These are phyloP conservation scores for Sycobia sp. DNA, from an alignment of 1,140 invertebrate species.

Conservation along the genomic window DNA sequence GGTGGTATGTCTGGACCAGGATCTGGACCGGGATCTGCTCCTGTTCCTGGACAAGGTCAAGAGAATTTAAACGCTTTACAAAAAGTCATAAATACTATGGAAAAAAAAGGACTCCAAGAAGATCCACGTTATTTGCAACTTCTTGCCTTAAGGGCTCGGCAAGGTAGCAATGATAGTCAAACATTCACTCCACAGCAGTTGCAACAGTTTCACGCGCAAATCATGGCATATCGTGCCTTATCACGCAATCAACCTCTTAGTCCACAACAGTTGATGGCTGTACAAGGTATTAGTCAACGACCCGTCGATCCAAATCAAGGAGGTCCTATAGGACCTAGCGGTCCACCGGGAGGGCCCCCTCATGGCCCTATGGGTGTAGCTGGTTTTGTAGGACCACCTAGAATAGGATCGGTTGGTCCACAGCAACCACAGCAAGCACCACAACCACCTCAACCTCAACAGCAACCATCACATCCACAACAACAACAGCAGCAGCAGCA, in stretches of 20 bases:
- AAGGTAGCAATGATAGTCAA: slow-evolving; percentile 64
- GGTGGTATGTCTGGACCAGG: slow-evolving; percentile 36
- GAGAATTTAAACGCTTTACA: slow-evolving; percentile 84
- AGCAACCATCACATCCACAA: slow-evolving; percentile 64
- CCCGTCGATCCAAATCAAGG: slow-evolving; percentile 52
- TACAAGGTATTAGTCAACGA: slow-evolving; percentile 65
- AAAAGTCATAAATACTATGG: slow-evolving; percentile 88
- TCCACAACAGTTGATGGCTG: slow-evolving; percentile 73
- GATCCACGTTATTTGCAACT: slow-evolving; percentile 89
- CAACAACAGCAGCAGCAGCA: slow-evolving; percentile 67
- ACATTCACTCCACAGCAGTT: slow-evolving; percentile 75
- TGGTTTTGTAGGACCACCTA: slow-evolving; percentile 9
- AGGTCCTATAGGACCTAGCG: slow-evolving; percentile 48
- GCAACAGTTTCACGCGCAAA: slow-evolving; percentile 87
- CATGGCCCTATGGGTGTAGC: slow-evolving; percentile 14
- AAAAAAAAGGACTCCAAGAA: slow-evolving; percentile 91
- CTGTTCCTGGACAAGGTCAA: slow-evolving; percentile 57
- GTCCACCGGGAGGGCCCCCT: slow-evolving; percentile 41
- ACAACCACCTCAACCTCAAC: slow-evolving; percentile 47
- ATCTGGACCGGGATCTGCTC: slow-evolving; percentile 35
- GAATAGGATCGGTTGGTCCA: neutral
- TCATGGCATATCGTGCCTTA: slow-evolving; percentile 90
- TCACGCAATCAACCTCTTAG: slow-evolving; percentile 90
- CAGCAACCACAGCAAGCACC: slow-evolving; percentile 65
- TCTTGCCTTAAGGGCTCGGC: slow-evolving; percentile 79